A percentile compares a stretch with the other conserved stretches of the same genome.
Conservation (phyloP, 2,113 vertebrate genomes). For the Peucedramus taeniatus region DNA sequence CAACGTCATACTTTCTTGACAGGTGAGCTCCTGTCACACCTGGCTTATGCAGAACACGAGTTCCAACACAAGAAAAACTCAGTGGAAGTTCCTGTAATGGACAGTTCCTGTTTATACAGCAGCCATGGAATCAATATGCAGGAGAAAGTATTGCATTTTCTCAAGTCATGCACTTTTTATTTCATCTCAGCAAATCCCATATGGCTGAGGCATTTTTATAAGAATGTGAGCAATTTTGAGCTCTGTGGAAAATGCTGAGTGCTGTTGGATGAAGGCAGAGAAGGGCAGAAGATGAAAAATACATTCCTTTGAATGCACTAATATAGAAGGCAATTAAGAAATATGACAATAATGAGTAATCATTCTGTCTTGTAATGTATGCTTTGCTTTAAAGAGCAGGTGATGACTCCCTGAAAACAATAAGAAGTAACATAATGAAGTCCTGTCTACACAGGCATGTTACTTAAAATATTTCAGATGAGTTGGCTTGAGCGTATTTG, state of each 20-base stretch:
- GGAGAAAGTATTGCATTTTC: constrained; percentile 14
- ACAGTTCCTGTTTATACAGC: neutral
- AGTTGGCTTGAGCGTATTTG: neutral
- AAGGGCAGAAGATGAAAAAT: neutral
- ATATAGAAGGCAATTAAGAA: constrained; percentile 38
- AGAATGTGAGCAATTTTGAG: constrained; percentile 35
- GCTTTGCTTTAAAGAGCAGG: constrained; percentile 14
- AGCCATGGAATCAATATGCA: neutral
- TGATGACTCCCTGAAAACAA: constrained; percentile 14
- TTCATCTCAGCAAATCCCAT: constrained; percentile 46
- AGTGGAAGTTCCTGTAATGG: neutral
- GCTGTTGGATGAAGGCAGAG: constrained; percentile 10
- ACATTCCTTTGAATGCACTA: constrained; percentile 15
- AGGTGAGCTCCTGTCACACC: neutral
- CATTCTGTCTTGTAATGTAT: constrained; percentile 18
- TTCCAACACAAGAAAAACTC: neutral
- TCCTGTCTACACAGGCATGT: neutral
- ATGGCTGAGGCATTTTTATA: constrained; percentile 26
- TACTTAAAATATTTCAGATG: neutral
- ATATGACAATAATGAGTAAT: constrained; percentile 7
- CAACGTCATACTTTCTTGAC: neutral
- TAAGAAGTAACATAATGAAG: neutral
- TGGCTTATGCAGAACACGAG: neutral
- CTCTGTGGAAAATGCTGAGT: constrained; percentile 48
- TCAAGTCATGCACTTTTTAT: constrained; percentile 31